Evolutionary conservation across 2,797 vertebrate genomes (phyloP), one percentile per base, ranked within the genome.

Genomic region (Anguilla marmorata): DNA sequence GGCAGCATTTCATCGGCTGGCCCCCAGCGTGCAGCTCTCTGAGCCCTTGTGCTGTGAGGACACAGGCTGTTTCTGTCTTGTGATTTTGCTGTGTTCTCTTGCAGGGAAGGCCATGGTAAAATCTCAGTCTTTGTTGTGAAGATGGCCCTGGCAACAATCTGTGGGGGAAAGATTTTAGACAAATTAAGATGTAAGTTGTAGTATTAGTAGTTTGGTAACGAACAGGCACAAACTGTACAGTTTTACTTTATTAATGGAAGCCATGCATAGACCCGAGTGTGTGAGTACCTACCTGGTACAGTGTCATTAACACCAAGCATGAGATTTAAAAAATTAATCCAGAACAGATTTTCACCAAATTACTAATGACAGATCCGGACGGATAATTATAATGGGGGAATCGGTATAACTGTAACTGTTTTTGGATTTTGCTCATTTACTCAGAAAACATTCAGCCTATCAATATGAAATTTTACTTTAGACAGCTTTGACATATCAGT

Each of bases 121-220:
- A 96, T 98, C 88, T 97, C 97, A 0, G 97, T 98, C 91, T 99
- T 99, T 96, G 97, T 97, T 91, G 96, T 97, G 93, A 99, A 99
- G 96, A 97, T 97, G 96, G 96, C 97, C 88, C 93, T 99, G 89
- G 98, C 97, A 86, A 97, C 98, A 12, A 96, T 99, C 91, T 99
- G 98, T 92, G 98, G 98, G 92, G 98, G 98, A 90, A 99, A 99
- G 93, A 98, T 99, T 94, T 96, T 98, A 96, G 98, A 99, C 95
- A 99, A 99, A 95, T 96, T 99, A 95, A 97, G 98, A 98, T 99
- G 98, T 99, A 97, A 98, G 98, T 95, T n/a, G 0, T n/a, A 8
- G 19, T 79, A 45, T 79, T 79, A 79, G 19, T 41, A 33, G 33
- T 79, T 74, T 79, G n/a, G 60, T 66, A 66, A 5, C 1, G 2